Percentiles rank a stretch among this genome's conserved stretches.
phyloP scores from a whole-genome alignment of 2,888 invertebrate genomes.

The Microplitis deprimator region DNA sequence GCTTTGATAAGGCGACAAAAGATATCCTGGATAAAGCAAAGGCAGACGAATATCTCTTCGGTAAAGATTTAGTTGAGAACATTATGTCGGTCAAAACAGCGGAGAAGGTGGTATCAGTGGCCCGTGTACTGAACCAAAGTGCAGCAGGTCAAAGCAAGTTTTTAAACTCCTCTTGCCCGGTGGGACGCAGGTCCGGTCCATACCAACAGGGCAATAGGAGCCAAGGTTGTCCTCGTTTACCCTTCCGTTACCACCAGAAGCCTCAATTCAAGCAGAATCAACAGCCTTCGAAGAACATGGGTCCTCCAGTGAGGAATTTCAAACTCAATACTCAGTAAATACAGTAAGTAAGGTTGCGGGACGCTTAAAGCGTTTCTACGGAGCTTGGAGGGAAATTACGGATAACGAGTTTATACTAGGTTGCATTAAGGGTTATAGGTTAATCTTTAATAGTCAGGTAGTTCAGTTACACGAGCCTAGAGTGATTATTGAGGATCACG shows the following conservation, averaged over 20 bases:
- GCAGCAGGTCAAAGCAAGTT: too few species aligned
- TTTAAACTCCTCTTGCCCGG: not conserved
- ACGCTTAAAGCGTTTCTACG: not conserved
- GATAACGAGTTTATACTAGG: not conserved
- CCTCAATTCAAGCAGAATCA: not conserved
- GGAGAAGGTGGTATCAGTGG: too few species aligned
- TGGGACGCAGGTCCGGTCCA: not conserved
- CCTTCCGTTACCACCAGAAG: not conserved
- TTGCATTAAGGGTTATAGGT: not conserved
- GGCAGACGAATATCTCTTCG: not conserved
- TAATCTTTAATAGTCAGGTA: not conserved
- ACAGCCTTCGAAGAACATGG: not conserved
- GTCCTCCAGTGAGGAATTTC: not conserved
- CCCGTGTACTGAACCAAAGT: too few species aligned
- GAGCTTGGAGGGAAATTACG: not conserved
- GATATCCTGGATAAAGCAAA: not conserved
- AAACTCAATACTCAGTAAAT: not conserved
- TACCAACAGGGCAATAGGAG: not conserved
- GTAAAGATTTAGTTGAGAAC: not conserved
- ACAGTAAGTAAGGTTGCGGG: not conserved
- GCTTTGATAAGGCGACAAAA: not conserved
- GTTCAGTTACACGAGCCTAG: not conserved
- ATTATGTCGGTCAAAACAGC: too few species aligned
- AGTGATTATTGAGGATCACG: not conserved
- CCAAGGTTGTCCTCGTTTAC: not conserved